Base-by-base conservation (phyloP, 2,888 invertebrate genomes). In the Cybosia mesomella region DNA sequence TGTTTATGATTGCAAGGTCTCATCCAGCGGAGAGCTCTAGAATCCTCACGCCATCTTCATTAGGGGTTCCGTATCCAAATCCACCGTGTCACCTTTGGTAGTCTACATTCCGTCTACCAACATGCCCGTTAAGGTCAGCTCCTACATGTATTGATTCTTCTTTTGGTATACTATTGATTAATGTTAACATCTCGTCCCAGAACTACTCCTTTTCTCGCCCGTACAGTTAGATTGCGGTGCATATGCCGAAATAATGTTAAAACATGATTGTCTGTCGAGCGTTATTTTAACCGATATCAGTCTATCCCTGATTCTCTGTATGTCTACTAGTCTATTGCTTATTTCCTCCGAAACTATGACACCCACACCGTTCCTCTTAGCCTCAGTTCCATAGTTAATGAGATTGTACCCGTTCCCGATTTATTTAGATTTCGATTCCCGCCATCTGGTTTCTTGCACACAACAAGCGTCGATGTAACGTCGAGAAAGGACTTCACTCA, bases 361-460 rank as follows among this genome's bases (percentile, higher is more conserved):
- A 4, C 53, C 53, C 5, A 54, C n/a, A 21, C 53, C 53, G n/a
- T 21, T 54, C n/a, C n/a, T 54, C 0, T 15, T 54, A 21, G 15
- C 5, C n/a, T 54, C n/a, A 9, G 15, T 54, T 4, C 53, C 53
- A 21, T 54, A n/a, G 53, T 54, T 21, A 7, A 54, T 3, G 2
- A 54, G 53, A 7, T 54, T 54, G n/a, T n/a, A 54, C 9, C 53
- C 53, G 10, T 54, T 54, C 53, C 53, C 53, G 8, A 54, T 54
- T 8, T n/a, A 5, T 9, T 21, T 15, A 21, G 53, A 54, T 10
- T 54, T 54, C 1, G 53, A n/a, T 2, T n/a, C n/a, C n/a, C n/a
- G n/a, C n/a, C n/a, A n/a, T n/a, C n/a, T n/a, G n/a, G n/a, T 54
- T 54, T 54, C 53, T 18, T 21, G 53, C n/a, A 54, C 53, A 54